phyloP scores from a whole-genome alignment of 2,113 vertebrate genomes.

The Erinaceus europaeus region DNA sequence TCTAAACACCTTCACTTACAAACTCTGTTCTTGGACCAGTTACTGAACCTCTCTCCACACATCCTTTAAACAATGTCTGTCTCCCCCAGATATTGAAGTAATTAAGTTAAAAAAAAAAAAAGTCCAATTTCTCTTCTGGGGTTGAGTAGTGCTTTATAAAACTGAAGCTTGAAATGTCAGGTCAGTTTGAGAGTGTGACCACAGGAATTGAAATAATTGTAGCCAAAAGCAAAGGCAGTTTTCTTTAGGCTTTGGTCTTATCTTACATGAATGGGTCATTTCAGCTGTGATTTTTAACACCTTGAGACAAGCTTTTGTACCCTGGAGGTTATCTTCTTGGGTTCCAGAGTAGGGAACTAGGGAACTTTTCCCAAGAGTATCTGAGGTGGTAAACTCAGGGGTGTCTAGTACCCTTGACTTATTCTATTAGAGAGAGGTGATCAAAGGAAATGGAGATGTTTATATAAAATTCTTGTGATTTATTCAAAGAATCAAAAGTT shows the following conservation, averaged over 20 bases:
- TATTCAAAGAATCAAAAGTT: neutral
- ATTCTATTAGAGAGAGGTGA: neutral
- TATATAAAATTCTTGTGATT: too few relatives aligned
- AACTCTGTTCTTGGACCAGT: neutral
- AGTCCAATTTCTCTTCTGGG: constrained; percentile 22
- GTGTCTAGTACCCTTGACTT: neutral
- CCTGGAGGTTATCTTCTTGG: neutral
- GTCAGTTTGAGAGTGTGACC: constrained; percentile 17
- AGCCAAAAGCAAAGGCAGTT: constrained; percentile 57
- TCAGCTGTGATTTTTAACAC: constrained; percentile 61
- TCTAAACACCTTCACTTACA: neutral
- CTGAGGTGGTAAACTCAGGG: neutral
- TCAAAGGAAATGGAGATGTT: neutral
- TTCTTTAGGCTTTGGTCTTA: constrained; percentile 31
- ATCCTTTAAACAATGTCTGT: neutral
- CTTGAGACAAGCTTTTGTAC: constrained; percentile 37
- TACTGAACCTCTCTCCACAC: neutral
- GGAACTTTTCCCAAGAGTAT: neutral
- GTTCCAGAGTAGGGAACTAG: neutral
- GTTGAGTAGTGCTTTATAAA: constrained; percentile 29
- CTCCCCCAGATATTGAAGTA: constrained; percentile 5
- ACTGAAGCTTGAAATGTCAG: constrained; percentile 42
- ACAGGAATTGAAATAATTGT: constrained; percentile 56
- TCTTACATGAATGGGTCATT: constrained; percentile 44
- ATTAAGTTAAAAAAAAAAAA: too few relatives aligned